Base-by-base conservation (phyloP, 2,888 invertebrate species). In the Melanargia galathea region DNA sequence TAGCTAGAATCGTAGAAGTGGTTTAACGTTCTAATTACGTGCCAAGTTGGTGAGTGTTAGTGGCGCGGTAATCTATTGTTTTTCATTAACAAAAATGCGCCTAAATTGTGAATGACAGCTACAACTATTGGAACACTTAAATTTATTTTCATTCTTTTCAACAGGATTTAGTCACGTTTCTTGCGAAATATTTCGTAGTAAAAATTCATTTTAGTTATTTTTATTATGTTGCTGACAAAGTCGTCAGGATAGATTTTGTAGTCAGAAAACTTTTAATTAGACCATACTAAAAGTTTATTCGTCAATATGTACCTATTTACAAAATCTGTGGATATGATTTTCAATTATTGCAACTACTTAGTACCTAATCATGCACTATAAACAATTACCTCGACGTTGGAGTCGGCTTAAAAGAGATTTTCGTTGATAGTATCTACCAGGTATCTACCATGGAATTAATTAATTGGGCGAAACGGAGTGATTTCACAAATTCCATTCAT, bases 31-130 rank as follows among this genome's bases (percentile, higher is more conserved):
- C 10, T 55, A 49, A 43, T 40, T 58, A 60, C 71, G 77, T 88
- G 90, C 90, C 90, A 90, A 90, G 82, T 90, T 76, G 87, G 90
- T 87, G 88, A 90, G 82, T 86, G 85, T 88, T 86, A 86, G 84
- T 78, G 78, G 75, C 75, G 74, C 73, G 75, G 70, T 61, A 54
- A 63, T 49, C 59, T 66, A 64, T 64, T 59, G 60, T 60, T 65
- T 65, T 63, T 67, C 59, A 63, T 67, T 61, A 58, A 64, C 38
- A 49, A 33, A 45, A 58, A 58, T 24, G 60, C 48, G 24, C 16
- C 6, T 45, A 59, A 62, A 60, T 60, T 64, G 61, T 66, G 63
- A 66, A 64, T 66, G 65, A 66, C 66, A 65, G 61, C 59, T 60
- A 55, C 51, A 43, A 26, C 18, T 48, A 58, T 57, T 60, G 35